Evolutionary conservation across 1,140 invertebrate genomes (phyloP).

Genomic region (Drosophila auraria): DNA sequence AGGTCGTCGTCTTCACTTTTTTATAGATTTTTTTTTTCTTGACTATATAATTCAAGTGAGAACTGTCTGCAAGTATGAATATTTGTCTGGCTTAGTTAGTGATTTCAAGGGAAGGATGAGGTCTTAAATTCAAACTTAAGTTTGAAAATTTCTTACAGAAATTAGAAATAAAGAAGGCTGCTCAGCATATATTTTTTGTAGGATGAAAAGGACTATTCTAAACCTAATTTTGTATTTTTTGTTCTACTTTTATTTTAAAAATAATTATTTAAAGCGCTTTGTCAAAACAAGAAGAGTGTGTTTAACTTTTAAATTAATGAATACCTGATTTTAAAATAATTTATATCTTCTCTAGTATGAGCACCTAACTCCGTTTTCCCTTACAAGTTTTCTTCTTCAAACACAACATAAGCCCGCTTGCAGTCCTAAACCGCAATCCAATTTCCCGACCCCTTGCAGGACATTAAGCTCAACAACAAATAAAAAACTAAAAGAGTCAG

Average conservation of each 20-base stretch:
- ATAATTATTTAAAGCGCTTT: too few species aligned
- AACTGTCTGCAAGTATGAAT: slow-evolving; percentile 12
- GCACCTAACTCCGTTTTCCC: rapidly evolving
- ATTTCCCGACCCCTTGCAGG: neutral
- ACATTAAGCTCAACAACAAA: neutral
- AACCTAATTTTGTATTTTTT: too few species aligned
- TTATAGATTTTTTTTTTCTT: slow-evolving; percentile 58
- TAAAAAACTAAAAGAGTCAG: neutral
- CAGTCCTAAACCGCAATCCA: neutral
- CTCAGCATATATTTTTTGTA: too few species aligned
- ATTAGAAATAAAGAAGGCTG: too few species aligned
- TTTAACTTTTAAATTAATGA: too few species aligned
- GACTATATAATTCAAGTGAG: slow-evolving; percentile 14
- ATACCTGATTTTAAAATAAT: too few species aligned
- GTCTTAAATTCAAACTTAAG: neutral
- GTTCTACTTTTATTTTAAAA: too few species aligned
- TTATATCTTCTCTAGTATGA: too few species aligned
- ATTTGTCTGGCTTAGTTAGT: neutral
- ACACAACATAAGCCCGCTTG: neutral
- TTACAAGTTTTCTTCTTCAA: neutral
- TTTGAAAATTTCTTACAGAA: neutral
- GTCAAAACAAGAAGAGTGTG: too few species aligned
- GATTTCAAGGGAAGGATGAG: neutral
- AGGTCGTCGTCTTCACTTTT: slow-evolving; percentile 54
- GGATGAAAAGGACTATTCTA: too few species aligned